phyloP scores from a whole-genome alignment of 2,797 vertebrate genomes.

The Podargus strigoides region DNA sequence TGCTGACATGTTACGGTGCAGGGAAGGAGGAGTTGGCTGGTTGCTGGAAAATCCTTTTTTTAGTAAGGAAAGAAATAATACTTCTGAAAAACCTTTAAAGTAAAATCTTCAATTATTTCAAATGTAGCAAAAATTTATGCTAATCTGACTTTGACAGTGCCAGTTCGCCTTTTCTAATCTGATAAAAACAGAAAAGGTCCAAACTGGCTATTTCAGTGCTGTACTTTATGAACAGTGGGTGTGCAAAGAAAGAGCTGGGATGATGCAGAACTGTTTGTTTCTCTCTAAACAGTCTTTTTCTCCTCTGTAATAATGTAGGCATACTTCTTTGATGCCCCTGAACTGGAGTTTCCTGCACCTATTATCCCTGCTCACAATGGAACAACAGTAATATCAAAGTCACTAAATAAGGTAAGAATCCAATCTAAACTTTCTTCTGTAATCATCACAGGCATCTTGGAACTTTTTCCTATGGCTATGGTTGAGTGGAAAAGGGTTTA shows the following conservation, averaged over 20 bases:
- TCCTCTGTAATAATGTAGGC: slow-evolving; percentile 65
- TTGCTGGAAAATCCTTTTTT: neutral
- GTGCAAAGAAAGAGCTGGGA: neutral
- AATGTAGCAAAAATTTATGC: neutral
- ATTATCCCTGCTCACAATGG: slow-evolving; percentile 41
- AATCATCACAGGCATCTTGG: neutral
- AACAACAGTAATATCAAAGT: slow-evolving; percentile 36
- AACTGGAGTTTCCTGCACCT: slow-evolving; percentile 32
- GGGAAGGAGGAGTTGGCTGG: neutral
- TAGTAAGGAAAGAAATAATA: neutral
- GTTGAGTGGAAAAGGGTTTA: neutral
- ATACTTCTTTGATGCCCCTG: slow-evolving; percentile 89
- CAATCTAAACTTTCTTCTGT: neutral
- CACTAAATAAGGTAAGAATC: slow-evolving; percentile 59
- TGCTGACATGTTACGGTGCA: rapidly evolving
- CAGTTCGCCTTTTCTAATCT: neutral
- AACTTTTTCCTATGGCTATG: neutral
- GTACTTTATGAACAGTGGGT: neutral
- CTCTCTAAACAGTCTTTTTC: neutral
- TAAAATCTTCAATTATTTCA: neutral
- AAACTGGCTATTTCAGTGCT: neutral
- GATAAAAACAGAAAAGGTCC: neutral
- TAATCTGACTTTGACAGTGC: neutral
- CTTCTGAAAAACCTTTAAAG: neutral
- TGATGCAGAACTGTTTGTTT: neutral